Evolutionary conservation across 2,888 invertebrate genomes (phyloP), one percentile per base, ranked within the genome.

Genomic region (Apoda limacodes): DNA sequence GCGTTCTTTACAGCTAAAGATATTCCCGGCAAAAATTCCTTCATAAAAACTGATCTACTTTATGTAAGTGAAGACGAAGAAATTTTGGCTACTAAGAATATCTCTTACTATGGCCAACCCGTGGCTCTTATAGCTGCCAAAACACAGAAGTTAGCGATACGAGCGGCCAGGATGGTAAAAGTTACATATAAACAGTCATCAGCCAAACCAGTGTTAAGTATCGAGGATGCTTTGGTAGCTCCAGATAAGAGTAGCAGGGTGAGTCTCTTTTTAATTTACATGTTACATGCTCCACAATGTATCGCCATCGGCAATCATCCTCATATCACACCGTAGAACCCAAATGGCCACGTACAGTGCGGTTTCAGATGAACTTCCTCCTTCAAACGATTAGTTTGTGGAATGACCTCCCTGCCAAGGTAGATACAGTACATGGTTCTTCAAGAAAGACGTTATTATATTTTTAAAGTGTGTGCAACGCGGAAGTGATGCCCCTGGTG

Each of bases 51-150:
- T 2, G 53, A 57, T 2, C 53, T 69, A 0, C 80, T 60, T 3
- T 80, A 54, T 59, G 68, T 44, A 47, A 58, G 32, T 15, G 49
- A 26, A 10, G 62, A 45, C 0, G 85, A 85, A 48, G 83, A 84
- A 45, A 60, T 85, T 10, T 64, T 85, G 22, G 84, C 83, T 25
- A 75, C 75, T 31, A 83, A 78, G 6, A 62, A 66, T 1, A 48
- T 90, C 0, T 55, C 67, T 9, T 91, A 84, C 55, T 84, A 87
- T 38, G 87, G 89, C 0, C 93, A 94, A 50, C 87, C 92, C 0
- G 52, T 92, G 3, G 94, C 89, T 0, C 51, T 93, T 1, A 74
- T 94, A 4, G 85, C 88, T 0, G 93, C 93, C 0, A 82, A 69
- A 6, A 82, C 78, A 2, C 82, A 83, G 13, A 68, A 68, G 1